Conservation (phyloP, 2,113 vertebrate genomes). For the Alexandromys fortis region DNA sequence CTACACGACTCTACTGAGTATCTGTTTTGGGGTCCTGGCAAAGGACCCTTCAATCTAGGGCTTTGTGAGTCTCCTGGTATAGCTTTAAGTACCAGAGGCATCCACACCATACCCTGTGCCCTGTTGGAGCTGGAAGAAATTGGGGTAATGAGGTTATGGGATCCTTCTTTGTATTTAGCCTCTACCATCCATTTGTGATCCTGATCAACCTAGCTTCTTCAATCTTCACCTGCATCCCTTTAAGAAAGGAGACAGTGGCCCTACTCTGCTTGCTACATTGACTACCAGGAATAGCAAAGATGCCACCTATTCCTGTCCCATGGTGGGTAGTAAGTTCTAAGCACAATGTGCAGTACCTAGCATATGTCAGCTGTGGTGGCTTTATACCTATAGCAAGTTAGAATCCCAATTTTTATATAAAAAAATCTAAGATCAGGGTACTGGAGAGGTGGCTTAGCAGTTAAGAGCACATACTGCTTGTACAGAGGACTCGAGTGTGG, state of each 20-base stretch:
- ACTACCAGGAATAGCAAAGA: not conserved
- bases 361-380: not conserved
- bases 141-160: not conserved
- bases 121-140: not conserved
- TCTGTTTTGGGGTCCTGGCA: not conserved
- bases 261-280: not conserved
- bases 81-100: not conserved
- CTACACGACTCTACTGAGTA: too few species aligned
- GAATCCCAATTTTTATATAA: not conserved
- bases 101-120: not conserved
- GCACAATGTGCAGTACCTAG: too few species aligned
- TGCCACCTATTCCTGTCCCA: not conserved
- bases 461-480: not conserved
- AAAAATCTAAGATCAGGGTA: not conserved
- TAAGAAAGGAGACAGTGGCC: not conserved
- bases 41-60: accelerated
- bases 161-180: not conserved
- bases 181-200: not conserved
- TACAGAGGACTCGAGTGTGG: not conserved
- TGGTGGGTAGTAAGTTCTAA: not conserved
- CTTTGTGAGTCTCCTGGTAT: not conserved
- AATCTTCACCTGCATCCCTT: not conserved
- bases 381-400: not conserved
- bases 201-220: not conserved
- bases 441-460: not conserved